Percentiles rank a stretch among this genome's conserved stretches.
Conservation (phyloP, 2,888 invertebrate species). For the Spisula subtruncata region DNA sequence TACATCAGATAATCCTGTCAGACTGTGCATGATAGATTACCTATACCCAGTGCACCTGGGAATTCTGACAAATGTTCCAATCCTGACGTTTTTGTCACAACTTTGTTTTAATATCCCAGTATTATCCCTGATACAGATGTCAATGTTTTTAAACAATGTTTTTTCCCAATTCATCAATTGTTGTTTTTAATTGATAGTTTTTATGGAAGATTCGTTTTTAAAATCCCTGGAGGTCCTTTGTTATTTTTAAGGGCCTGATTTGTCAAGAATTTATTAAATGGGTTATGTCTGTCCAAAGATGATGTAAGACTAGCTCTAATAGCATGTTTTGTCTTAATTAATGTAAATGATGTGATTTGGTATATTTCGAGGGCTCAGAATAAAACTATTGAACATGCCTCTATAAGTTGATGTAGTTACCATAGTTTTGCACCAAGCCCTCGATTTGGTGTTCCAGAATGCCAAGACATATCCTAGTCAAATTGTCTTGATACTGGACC, state of each 20-base stretch:
- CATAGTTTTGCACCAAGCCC: too few relatives aligned
- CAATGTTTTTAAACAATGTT: not conserved
- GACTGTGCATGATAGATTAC: slow-evolving; percentile 3
- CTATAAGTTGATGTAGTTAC: too few relatives aligned
- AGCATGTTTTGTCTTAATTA: not conserved
- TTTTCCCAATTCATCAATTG: slow-evolving; percentile 23
- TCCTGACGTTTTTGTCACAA: not conserved
- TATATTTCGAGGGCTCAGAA: not conserved
- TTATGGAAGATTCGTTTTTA: slow-evolving; percentile 14
- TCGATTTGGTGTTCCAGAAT: too few relatives aligned
- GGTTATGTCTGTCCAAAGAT: not conserved
- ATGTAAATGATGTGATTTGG: too few relatives aligned
- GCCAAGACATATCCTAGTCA: too few relatives aligned
- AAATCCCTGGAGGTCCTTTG: not conserved
- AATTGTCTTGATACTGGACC: too few relatives aligned
- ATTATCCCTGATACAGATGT: not conserved
- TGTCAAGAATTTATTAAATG: not conserved
- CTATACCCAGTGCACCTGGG: not conserved
- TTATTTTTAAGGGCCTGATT: not conserved
- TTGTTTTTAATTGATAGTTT: slow-evolving; percentile 13
- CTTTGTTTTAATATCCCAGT: not conserved
- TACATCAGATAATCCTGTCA: slow-evolving; percentile 26
- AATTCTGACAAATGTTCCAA: slow-evolving; percentile 4
- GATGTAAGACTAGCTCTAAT: not conserved
- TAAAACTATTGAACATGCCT: too few relatives aligned